phyloP scores from a whole-genome alignment of 2,888 invertebrate species.

The Eudemis profundana region DNA sequence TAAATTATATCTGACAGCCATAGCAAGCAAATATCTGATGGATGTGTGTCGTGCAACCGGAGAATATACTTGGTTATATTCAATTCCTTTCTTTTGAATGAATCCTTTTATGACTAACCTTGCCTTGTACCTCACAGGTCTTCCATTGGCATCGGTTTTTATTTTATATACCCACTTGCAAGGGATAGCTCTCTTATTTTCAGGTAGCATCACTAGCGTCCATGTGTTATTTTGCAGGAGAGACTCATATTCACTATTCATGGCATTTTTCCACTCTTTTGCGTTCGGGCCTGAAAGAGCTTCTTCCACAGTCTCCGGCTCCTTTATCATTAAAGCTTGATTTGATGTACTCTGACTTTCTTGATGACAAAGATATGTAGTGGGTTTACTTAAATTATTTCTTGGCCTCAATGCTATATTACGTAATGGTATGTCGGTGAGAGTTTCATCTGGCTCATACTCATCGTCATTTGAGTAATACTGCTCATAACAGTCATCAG shows the following conservation, averaged over 20 bases:
- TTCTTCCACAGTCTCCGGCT: slow-evolving; percentile 1
- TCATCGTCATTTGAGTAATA: neutral
- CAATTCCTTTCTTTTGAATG: neutral
- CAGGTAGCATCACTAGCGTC: slow-evolving; percentile 37
- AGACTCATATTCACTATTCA: slow-evolving; percentile 12
- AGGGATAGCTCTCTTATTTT: slow-evolving; percentile 34
- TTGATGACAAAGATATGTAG: neutral
- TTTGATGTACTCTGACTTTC: neutral
- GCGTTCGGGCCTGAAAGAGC: neutral
- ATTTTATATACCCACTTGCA: slow-evolving; percentile 39
- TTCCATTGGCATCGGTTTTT: slow-evolving; percentile 42
- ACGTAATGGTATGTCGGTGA: neutral
- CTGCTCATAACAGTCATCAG: neutral
- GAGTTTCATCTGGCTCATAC: neutral
- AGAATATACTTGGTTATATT: neutral
- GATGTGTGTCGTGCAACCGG: slow-evolving; percentile 1
- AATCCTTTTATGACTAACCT: slow-evolving; percentile 39
- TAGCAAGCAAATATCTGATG: slow-evolving; percentile 5
- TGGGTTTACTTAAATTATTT: neutral
- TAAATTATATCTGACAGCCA: slow-evolving; percentile 22
- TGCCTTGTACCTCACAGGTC: slow-evolving; percentile 45
- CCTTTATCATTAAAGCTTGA: neutral
- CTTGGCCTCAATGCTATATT: neutral
- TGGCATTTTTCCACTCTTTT: slow-evolving; percentile 18
- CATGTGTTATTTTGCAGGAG: slow-evolving; percentile 39